A percentile compares a stretch with the other conserved stretches of the same genome.
phyloP scores from a whole-genome alignment of 2,797 vertebrate genomes.

The Bufotes viridis region DNA sequence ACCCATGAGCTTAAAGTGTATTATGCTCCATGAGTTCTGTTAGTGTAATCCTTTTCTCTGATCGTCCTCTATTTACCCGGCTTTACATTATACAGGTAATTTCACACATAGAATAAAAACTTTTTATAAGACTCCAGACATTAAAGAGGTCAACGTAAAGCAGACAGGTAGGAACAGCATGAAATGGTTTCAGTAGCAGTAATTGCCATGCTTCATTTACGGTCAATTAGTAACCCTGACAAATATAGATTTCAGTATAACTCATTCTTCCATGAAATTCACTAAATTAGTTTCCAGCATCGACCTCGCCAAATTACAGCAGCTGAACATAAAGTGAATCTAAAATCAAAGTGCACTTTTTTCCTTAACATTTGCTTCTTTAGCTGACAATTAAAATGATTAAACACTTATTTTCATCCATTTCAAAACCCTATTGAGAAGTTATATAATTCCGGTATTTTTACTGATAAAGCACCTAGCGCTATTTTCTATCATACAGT shows the following conservation, averaged over 20 bases:
- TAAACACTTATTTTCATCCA: conserved; percentile 11
- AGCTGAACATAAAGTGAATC: conserved; percentile 10
- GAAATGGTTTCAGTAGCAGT: conserved; percentile 15
- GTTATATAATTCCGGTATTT: background rate
- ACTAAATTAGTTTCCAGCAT: conserved; percentile 28
- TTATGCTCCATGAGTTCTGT: background rate
- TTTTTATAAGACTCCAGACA: background rate
- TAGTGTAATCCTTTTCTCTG: background rate
- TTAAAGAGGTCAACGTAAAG: background rate
- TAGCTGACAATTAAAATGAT: background rate
- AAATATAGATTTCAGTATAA: conserved; percentile 32
- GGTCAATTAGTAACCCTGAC: conserved; percentile 10
- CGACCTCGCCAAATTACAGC: background rate
- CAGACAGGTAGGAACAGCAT: conserved; percentile 1
- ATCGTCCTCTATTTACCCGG: background rate
- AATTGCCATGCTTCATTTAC: conserved; percentile 27
- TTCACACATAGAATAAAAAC: background rate
- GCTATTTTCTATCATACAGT: background rate
- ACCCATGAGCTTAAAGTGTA: background rate
- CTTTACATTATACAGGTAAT: background rate
- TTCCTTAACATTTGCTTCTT: background rate
- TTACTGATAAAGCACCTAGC: background rate
- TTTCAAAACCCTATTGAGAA: background rate
- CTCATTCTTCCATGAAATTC: conserved; percentile 28
- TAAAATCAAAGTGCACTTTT: conserved; percentile 8